Percentiles rank a stretch among this genome's conserved stretches.
Evolutionary conservation across 2,113 vertebrate genomes (phyloP).

Genomic region (Sylvilagus bachmani): DNA sequence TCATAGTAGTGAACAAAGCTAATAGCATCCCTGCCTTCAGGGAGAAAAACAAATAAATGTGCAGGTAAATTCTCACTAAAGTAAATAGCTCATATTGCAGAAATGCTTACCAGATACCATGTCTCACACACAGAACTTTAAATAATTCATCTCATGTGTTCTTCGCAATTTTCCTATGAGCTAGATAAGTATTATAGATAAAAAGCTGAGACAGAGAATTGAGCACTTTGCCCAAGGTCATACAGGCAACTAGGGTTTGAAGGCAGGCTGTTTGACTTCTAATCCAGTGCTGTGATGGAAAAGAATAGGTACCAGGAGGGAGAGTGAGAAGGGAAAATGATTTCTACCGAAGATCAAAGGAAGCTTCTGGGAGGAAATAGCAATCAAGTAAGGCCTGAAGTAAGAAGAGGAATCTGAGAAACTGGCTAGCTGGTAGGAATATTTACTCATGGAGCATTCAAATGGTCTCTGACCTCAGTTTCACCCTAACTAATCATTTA

Average conservation of each 20-base stretch:
- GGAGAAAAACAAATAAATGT: neutral
- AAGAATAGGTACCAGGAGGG: neutral
- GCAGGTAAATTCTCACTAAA: neutral
- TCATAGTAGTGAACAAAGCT: neutral
- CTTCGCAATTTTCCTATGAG: neutral
- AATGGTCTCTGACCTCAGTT: conserved; percentile 11
- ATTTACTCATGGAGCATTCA: neutral
- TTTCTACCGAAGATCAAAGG: neutral
- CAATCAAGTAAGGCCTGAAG: neutral
- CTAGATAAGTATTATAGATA: neutral
- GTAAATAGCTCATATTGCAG: neutral
- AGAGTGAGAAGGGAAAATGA: neutral
- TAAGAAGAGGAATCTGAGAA: too few species aligned
- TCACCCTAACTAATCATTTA: conserved; percentile 24
- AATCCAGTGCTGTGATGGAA: neutral
- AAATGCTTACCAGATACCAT: neutral
- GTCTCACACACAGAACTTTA: neutral
- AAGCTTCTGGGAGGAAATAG: neutral
- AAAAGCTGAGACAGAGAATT: neutral
- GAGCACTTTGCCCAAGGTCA: neutral
- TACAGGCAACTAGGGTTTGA: neutral
- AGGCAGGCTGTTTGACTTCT: neutral
- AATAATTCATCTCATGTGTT: neutral
- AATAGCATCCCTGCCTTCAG: neutral
- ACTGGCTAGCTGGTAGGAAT: neutral